phyloP scores from a whole-genome alignment of 2,113 vertebrate genomes.

The Stictonetta naevosa region DNA sequence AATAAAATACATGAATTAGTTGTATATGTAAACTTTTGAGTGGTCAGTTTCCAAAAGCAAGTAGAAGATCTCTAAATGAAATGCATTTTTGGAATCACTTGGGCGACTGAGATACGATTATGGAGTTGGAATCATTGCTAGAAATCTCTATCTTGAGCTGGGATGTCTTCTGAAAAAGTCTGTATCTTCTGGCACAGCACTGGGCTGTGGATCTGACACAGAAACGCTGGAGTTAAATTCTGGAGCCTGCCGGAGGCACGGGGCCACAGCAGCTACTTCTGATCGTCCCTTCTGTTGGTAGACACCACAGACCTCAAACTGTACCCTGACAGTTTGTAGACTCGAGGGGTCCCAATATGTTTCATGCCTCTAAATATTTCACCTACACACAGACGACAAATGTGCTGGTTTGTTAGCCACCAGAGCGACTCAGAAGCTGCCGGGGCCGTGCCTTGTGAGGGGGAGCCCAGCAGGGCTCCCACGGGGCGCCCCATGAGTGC shows the following conservation, averaged over 20 bases:
- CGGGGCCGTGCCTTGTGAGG: accelerated
- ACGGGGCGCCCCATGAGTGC: background rate
- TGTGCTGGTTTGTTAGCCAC: background rate
- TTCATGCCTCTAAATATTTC: background rate
- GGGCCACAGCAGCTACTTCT: background rate
- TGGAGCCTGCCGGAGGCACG: background rate
- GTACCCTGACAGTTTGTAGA: accelerated
- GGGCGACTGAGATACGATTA: too few relatives aligned
- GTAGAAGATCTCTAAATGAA: background rate
- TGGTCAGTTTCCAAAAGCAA: background rate
- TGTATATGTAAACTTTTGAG: background rate
- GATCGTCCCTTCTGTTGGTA: background rate
- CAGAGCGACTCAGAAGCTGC: background rate
- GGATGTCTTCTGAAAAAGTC: background rate
- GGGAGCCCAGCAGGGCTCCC: background rate
- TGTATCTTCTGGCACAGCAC: background rate
- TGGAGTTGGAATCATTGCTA: background rate
- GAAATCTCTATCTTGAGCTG: background rate
- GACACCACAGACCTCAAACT: too few relatives aligned
- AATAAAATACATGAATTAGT: background rate
- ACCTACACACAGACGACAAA: too few relatives aligned
- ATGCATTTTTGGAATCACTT: background rate
- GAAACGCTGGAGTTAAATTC: background rate
- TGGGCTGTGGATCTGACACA: accelerated
- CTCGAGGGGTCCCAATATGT: background rate